Evolutionary conservation across 2,113 vertebrate genomes (phyloP).

Genomic region (Rousettus leschenaultii): DNA sequence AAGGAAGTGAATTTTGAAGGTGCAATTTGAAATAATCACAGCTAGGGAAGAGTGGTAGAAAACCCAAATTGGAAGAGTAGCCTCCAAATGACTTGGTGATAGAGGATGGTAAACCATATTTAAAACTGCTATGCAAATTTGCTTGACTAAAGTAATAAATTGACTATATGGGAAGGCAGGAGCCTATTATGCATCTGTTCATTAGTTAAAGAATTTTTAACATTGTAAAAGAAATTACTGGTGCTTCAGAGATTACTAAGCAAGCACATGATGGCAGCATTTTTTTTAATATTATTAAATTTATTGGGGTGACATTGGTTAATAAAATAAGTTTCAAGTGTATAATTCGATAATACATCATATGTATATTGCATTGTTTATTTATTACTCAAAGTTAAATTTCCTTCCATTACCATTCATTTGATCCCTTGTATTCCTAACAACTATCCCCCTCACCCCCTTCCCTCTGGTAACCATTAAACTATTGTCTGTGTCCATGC

Average conservation of each 20-base stretch:
- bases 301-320: too few relatives aligned
- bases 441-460: too few relatives aligned
- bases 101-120: background rate
- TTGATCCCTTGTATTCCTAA: too few relatives aligned
- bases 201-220: slow-evolving; percentile 29
- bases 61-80: background rate
- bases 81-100: background rate
- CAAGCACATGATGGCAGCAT: background rate
- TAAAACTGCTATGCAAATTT: background rate
- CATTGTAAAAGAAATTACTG: slow-evolving; percentile 43
- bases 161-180: background rate
- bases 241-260: slow-evolving; percentile 25
- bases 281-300: background rate
- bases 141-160: background rate
- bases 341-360: too few relatives aligned
- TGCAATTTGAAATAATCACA: slow-evolving; percentile 4
- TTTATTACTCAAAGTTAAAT: too few relatives aligned
- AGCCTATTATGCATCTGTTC: background rate
- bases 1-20: background rate
- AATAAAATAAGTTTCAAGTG: too few relatives aligned
- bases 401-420: too few relatives aligned
- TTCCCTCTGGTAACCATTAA: too few relatives aligned
- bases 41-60: background rate
- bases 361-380: too few relatives aligned
- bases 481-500: too few relatives aligned